Percentiles rank a stretch among this genome's conserved stretches.
phyloP scores from a whole-genome alignment of 2,113 vertebrate genomes.

The Craseonycteris thonglongyai region DNA sequence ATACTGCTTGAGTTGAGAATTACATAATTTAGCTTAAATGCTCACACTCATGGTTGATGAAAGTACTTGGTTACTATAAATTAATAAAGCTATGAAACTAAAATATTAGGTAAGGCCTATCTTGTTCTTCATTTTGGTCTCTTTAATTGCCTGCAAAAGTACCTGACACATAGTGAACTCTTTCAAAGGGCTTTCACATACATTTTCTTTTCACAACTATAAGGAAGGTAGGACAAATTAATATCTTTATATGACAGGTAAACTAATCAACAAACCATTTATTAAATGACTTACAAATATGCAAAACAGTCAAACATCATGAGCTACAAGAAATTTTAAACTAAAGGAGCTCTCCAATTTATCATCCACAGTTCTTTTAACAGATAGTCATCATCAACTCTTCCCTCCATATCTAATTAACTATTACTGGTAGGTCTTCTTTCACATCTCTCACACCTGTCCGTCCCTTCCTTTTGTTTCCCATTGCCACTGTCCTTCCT shows the following conservation, averaged over 20 bases:
- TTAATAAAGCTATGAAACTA: not conserved
- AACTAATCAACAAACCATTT: not conserved
- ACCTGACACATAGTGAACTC: not conserved
- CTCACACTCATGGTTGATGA: not conserved
- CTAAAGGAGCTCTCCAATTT: not conserved
- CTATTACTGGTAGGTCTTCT: not conserved
- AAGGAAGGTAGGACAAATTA: not conserved
- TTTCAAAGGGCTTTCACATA: not conserved
- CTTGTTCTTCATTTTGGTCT: not conserved
- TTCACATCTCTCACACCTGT: not conserved
- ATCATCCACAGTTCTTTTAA: not conserved
- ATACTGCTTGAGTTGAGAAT: not conserved
- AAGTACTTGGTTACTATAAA: not conserved
- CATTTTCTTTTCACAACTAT: not conserved
- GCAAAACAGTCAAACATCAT: not conserved
- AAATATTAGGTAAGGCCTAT: not conserved
- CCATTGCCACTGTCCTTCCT: not conserved
- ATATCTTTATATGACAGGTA: not conserved
- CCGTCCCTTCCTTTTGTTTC: not conserved
- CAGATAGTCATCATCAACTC: not conserved
- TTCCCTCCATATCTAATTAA: not conserved
- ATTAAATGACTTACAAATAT: not conserved
- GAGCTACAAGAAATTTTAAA: not conserved
- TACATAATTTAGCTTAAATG: not conserved
- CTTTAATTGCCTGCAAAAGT: not conserved